A percentile compares a stretch with the other conserved stretches of the same genome.
These are phyloP conservation scores for Acanthiza pusilla DNA, from an alignment of 2,797 vertebrate genomes.

Conservation along the genomic window DNA sequence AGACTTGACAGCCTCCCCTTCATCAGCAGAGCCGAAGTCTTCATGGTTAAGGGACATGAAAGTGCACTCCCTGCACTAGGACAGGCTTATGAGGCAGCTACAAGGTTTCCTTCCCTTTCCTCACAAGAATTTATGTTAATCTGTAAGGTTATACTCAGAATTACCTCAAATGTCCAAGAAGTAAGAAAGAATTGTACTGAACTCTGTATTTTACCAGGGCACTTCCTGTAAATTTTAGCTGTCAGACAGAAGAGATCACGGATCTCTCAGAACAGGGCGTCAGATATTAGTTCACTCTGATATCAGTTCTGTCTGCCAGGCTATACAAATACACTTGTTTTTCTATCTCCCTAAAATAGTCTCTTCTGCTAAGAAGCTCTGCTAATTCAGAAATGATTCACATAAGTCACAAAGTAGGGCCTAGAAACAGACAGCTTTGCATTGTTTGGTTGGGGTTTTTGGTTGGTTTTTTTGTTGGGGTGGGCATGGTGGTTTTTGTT, in stretches of 20 bases:
- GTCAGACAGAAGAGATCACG: background rate
- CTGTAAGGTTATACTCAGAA: background rate
- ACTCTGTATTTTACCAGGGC: background rate
- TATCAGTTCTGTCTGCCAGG: too few species aligned
- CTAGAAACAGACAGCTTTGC: background rate
- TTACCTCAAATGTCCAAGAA: background rate
- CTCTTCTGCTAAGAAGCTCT: background rate
- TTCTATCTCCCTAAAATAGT: background rate
- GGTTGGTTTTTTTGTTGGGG: background rate
- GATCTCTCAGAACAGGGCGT: background rate
- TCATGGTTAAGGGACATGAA: background rate
- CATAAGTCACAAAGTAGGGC: background rate
- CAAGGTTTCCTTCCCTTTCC: background rate
- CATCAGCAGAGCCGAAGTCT: background rate
- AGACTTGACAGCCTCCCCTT: background rate
- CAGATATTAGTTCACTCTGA: background rate
- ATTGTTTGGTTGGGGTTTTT: background rate
- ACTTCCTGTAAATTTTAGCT: background rate
- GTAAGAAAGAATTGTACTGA: background rate
- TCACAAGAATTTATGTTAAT: background rate
- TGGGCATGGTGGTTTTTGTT: background rate
- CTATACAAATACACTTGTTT: background rate
- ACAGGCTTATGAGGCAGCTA: background rate
- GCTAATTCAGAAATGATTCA: background rate
- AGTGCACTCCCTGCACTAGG: background rate